Evolutionary conservation across 2,113 vertebrate genomes (phyloP).

Genomic region (Megatriorchis doriae): DNA sequence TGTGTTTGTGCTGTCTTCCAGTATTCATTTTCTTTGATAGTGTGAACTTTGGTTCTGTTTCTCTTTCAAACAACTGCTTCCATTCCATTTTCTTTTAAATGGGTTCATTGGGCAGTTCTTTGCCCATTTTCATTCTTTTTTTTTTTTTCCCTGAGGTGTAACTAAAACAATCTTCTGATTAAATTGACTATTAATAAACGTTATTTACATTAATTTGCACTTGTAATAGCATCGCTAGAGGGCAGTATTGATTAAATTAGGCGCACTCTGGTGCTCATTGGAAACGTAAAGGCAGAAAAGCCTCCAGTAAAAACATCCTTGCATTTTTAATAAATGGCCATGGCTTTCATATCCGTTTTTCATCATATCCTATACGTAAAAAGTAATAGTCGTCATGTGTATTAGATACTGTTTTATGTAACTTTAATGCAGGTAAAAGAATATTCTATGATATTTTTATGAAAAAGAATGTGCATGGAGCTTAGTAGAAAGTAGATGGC

Average conservation of each 20-base stretch:
- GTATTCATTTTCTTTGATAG: neutral
- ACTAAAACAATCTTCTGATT: neutral
- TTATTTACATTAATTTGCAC: constrained; percentile 12
- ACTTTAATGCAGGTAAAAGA: neutral
- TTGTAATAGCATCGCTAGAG: constrained; percentile 57
- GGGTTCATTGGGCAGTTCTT: neutral
- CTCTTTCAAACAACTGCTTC: neutral
- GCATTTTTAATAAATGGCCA: neutral
- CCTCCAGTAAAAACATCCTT: neutral
- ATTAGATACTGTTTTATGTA: neutral
- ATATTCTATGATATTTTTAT: neutral
- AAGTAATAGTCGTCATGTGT: neutral
- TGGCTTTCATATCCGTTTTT: neutral
- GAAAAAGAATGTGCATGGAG: neutral
- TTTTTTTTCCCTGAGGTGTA: neutral
- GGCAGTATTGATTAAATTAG: constrained; percentile 50
- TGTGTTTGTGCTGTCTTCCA: neutral
- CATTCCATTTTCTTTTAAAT: neutral
- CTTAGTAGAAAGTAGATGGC: neutral
- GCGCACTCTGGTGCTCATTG: neutral
- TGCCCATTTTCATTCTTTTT: neutral
- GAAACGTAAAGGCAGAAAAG: neutral
- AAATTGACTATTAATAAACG: neutral
- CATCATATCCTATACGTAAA: neutral
- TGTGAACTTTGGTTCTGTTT: neutral